Conservation (phyloP, 2,797 vertebrate species). For the Neopelma chrysocephalum region DNA sequence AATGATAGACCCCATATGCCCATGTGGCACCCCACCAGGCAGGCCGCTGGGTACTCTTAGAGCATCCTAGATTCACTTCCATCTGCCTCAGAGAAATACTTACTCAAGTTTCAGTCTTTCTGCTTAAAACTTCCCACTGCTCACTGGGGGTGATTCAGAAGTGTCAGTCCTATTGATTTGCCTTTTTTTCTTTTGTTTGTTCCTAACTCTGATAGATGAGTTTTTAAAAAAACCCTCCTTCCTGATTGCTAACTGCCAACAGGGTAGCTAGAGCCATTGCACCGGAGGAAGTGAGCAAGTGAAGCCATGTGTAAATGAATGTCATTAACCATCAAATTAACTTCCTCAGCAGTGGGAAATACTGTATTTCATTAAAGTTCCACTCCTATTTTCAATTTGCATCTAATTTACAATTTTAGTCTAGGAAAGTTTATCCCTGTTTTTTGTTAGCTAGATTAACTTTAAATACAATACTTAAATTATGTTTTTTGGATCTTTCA, state of each 20-base stretch:
- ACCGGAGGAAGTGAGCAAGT: slow-evolving; percentile 10
- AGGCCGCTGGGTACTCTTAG: background rate
- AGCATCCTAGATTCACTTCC: background rate
- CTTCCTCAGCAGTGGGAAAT: slow-evolving; percentile 26
- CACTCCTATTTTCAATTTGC: slow-evolving; percentile 51
- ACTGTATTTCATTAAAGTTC: slow-evolving; percentile 26
- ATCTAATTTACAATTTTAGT: slow-evolving; percentile 47
- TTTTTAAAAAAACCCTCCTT: background rate
- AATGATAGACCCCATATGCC: background rate
- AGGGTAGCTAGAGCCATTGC: background rate
- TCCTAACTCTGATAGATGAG: background rate
- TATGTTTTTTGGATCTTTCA: slow-evolving; percentile 63
- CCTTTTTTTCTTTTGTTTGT: background rate
- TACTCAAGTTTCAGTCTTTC: background rate
- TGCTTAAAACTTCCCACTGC: background rate
- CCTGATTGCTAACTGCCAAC: background rate
- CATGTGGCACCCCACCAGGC: background rate
- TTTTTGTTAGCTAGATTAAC: slow-evolving; percentile 68
- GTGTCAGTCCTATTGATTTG: background rate
- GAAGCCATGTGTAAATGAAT: slow-evolving; percentile 27
- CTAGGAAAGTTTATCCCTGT: slow-evolving; percentile 42
- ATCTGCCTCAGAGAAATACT: background rate
- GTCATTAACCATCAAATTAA: slow-evolving; percentile 44
- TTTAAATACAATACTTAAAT: slow-evolving; percentile 65
- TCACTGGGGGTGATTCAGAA: background rate